A percentile compares a stretch with the other conserved stretches of the same genome.
Evolutionary conservation across 2,888 invertebrate species (phyloP).

Genomic region (Trachelus tabidus): DNA sequence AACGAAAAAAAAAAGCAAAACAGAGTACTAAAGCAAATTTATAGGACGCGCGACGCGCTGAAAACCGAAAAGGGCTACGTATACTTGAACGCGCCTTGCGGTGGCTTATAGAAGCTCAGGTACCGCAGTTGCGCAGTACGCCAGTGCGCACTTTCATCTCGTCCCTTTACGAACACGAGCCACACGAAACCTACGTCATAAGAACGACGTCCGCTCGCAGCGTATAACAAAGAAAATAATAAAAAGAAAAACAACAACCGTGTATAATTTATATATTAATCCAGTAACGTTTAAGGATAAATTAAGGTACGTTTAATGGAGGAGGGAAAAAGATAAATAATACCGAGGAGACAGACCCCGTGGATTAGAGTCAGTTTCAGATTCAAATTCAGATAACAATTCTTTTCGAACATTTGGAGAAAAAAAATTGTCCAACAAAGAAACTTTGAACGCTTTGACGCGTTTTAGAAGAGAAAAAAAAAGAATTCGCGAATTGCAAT

Average conservation of each 20-base stretch:
- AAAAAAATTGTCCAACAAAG: no score
- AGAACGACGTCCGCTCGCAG: conserved; percentile 33
- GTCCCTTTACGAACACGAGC: neutral
- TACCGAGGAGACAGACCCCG: neutral
- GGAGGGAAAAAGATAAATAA: neutral
- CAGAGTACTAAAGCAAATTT: conserved; percentile 38
- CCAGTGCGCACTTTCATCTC: neutral
- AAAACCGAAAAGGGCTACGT: neutral
- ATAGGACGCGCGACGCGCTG: neutral
- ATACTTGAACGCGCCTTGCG: conserved; percentile 4
- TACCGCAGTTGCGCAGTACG: neutral
- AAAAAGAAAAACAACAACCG: conserved; percentile 18
- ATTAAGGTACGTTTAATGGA: conserved; percentile 36
- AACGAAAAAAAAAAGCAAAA: conserved; percentile 17
- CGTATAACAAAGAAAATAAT: conserved; percentile 29
- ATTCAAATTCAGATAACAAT: neutral
- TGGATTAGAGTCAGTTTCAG: conserved; percentile 16
- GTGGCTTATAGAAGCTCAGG: neutral
- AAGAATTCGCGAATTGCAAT: neutral
- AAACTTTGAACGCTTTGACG: neutral
- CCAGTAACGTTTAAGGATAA: conserved; percentile 38
- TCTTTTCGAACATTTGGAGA: conserved; percentile 1
- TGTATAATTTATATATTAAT: conserved; percentile 46
- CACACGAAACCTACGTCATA: neutral
- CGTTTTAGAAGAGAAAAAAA: neutral